Conservation (phyloP, 2,113 vertebrate genomes). For the Xenopus tropicalis region DNA sequence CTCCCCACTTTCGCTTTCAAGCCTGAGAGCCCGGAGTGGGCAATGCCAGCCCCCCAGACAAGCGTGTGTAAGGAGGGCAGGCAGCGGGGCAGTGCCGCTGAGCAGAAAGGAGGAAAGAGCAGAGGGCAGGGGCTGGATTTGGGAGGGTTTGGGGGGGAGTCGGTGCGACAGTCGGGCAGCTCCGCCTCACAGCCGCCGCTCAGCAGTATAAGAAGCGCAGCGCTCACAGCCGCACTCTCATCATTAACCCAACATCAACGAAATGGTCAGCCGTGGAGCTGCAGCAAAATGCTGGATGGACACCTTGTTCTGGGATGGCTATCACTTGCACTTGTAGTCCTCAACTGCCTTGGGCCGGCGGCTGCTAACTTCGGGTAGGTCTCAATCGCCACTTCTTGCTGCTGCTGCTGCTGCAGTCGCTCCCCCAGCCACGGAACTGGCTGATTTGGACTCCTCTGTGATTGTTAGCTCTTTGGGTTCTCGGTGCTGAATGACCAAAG, state of each 20-base stretch:
- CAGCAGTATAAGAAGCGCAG: neutral
- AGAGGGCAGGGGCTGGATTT: neutral
- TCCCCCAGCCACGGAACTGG: too few species aligned
- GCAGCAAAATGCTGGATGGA: slow-evolving; percentile 94
- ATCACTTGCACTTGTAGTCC: slow-evolving; percentile 77
- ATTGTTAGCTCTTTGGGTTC: too few species aligned
- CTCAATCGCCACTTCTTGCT: neutral
- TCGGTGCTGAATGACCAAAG: too few species aligned
- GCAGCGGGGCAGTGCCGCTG: neutral
- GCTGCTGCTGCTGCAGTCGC: too few species aligned
- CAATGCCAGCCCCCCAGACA: neutral
- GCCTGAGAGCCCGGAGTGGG: too few species aligned
- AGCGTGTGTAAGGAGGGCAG: neutral
- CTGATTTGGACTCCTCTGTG: too few species aligned
- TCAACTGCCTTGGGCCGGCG: slow-evolving; percentile 69
- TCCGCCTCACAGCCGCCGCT: neutral
- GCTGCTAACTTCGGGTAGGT: slow-evolving; percentile 84
- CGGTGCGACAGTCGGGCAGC: neutral
- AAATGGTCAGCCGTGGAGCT: slow-evolving; percentile 85
- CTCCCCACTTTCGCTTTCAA: too few species aligned
- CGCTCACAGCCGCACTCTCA: slow-evolving; percentile 52
- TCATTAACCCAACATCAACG: slow-evolving; percentile 79
- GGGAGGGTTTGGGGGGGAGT: neutral
- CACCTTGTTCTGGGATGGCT: slow-evolving; percentile 84
- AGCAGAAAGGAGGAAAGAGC: neutral